Evolutionary conservation across 37 sponge, comb jelly and placozoan genomes (phyloP).

Genomic region (Diacarnus erythraeanus): DNA sequence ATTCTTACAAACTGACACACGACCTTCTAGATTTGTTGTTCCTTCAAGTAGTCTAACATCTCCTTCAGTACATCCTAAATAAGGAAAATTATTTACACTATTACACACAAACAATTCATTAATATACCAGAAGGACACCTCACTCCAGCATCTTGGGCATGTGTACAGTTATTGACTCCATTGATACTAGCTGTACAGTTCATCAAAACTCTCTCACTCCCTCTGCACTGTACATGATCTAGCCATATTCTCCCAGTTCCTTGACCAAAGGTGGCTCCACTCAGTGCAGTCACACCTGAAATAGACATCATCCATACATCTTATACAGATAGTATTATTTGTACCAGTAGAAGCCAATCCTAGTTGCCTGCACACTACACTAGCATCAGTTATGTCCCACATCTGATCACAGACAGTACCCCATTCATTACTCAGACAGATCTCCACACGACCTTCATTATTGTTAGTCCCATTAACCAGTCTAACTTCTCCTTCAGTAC

Average conservation of each 20-base stretch:
- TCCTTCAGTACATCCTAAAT: too few relatives aligned
- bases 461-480: constrained; percentile 17
- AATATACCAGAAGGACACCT: too few relatives aligned
- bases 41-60: too few relatives aligned
- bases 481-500: neutral
- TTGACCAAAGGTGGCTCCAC: neutral
- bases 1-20: too few relatives aligned
- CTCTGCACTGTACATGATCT: neutral
- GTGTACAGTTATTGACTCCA: neutral
- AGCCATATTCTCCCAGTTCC: neutral
- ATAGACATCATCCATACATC: too few relatives aligned
- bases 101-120: too few relatives aligned
- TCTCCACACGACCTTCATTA: constrained; percentile 33
- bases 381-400: constrained; percentile 34
- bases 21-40: too few relatives aligned
- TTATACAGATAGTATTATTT: too few relatives aligned
- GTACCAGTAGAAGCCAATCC: constrained; percentile 11
- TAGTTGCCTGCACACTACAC: constrained; percentile 31
- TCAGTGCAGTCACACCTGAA: too few relatives aligned
- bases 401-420: constrained; percentile 49
- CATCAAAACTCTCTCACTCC: neutral
- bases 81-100: too few relatives aligned
- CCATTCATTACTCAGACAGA: constrained; percentile 25
- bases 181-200: neutral
- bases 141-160: neutral